Base-by-base conservation (phyloP, 2,113 vertebrate species). In the Poecilia latipinna region DNA sequence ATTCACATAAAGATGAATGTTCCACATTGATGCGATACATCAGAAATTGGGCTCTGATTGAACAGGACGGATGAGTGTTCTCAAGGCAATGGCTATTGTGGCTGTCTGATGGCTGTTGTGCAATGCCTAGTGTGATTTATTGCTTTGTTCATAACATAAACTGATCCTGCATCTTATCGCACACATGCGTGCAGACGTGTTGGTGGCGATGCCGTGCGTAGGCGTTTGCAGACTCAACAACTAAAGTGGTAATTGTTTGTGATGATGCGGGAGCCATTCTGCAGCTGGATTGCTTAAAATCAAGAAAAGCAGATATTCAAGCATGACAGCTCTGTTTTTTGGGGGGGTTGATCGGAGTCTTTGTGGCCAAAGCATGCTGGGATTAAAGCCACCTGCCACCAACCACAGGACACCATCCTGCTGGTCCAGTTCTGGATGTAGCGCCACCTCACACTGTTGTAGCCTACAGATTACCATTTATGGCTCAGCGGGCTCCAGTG, bases 381-480 rank as follows among this genome's bases (percentile, higher is more conserved):
- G 83, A 90, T 86, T 75, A 88, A 90, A 90, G 87, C 84, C 89
- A 77, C 82, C 83, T 81, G 84, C 70, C 76, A 93, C 90, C 82
- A 87, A 81, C 86, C 83, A 79, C 80, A 80, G 88, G 87, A 87
- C 60, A 74, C 77, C 61, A 82, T 86, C 90, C 82, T 70, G 89
- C 90, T 90, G 90, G 85, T 74, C 83, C 79, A 68, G 78, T 83
- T 83, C 79, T 72, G 75, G 88, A 86, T 86, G 74, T 86, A 37
- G 77, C 79, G 68, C 65, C 73, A 79, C 72, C 85, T 80, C 79
- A 74, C 82, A 77, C 83, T 72, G 85, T 88, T 84, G 79, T 86
- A 86, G 89, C 90, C 89, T 68, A 81, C 91, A 90, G 90, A 92
- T 91, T 87, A 91, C 91, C 91, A 91, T 92, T 88, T 86, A 92